Evolutionary conservation across 2,888 invertebrate genomes (phyloP).

Genomic region (Physocephala rufipes): DNA sequence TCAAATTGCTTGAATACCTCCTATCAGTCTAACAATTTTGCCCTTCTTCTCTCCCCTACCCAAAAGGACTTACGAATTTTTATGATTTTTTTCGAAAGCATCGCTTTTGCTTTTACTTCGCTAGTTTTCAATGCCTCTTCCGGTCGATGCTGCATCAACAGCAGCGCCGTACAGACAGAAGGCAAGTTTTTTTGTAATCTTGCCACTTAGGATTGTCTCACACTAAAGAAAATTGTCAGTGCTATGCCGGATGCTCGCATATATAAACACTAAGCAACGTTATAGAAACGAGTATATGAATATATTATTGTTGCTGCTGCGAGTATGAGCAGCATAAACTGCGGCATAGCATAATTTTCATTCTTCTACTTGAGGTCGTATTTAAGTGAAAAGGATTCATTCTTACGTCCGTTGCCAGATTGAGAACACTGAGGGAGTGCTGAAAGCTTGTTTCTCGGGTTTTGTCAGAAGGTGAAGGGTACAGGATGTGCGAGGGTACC

Average conservation of each 20-base stretch:
- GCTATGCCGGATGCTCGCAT: not conserved
- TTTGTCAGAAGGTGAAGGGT: too few relatives aligned
- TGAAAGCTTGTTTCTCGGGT: too few relatives aligned
- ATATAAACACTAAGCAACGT: conserved; percentile 14
- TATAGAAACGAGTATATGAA: not conserved
- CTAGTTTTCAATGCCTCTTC: conserved; percentile 21
- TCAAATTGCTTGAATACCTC: too few relatives aligned
- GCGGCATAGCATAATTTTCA: not conserved
- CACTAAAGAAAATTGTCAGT: conserved; percentile 18
- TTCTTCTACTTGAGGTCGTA: too few relatives aligned
- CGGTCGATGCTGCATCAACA: conserved; percentile 36
- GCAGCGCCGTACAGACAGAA: conserved; percentile 41
- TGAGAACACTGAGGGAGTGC: not conserved
- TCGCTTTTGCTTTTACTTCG: conserved; percentile 12
- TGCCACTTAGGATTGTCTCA: conserved; percentile 24
- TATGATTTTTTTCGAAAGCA: not conserved
- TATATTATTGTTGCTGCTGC: not conserved
- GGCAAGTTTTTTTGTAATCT: conserved; percentile 18
- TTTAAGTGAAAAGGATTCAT: too few relatives aligned
- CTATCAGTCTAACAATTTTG: too few relatives aligned
- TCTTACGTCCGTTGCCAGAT: not conserved
- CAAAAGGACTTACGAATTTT: not conserved
- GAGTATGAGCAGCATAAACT: not conserved
- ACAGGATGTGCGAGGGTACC: too few relatives aligned
- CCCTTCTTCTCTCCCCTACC: not conserved